Base-by-base conservation (phyloP, 2,113 vertebrate species). In the Asarcornis scutulata region DNA sequence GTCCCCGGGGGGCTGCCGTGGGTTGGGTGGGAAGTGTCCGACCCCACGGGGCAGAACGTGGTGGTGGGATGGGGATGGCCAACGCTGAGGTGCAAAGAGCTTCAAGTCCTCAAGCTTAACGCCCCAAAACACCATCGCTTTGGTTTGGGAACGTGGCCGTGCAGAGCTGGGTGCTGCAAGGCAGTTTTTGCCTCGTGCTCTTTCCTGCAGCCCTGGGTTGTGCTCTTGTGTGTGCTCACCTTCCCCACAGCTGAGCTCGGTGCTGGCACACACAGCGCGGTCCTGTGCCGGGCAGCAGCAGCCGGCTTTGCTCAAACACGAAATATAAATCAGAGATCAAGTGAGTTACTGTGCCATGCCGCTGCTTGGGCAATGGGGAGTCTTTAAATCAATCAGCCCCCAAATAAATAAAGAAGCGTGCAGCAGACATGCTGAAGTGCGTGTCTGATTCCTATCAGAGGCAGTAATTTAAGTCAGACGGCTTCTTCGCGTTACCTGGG, bases 331-430 rank as follows among this genome's bases (percentile, higher is more conserved):
- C 91, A 88, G 91, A 94, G 89, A 94, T 95, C 62, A 88, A 96
- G 93, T 96, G 95, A 96, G 76, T 96, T 95, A 96, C 50, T 64
- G 88, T 95, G 95, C 95, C 92, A 82, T 60, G 93, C 83, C 79
- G 95, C 92, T 95, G 92, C 93, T 79, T 1, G 14, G 91, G 93
- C 92, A 88, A 94, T 86, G 73, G 88, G 95, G 96, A 96, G 88
- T 87, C 96, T 84, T 94, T 97, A 96, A 95, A 97, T 97, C 96
- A 93, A 94, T 95, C 96, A 92, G 58, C 46, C 36, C 42, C 66
- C 92, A 92, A 95, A 97, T 96, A 96, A 96, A 97, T 95, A 96
- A 96, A 96, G 95, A 94, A 97, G 66, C 1, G 10, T 55, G 86
- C 88, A 89, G 91, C 93, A 96, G 95, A 86, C 95, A 79, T 22